Base-by-base conservation (phyloP, 2,113 vertebrate genomes). In the Fukomys damarensis region DNA sequence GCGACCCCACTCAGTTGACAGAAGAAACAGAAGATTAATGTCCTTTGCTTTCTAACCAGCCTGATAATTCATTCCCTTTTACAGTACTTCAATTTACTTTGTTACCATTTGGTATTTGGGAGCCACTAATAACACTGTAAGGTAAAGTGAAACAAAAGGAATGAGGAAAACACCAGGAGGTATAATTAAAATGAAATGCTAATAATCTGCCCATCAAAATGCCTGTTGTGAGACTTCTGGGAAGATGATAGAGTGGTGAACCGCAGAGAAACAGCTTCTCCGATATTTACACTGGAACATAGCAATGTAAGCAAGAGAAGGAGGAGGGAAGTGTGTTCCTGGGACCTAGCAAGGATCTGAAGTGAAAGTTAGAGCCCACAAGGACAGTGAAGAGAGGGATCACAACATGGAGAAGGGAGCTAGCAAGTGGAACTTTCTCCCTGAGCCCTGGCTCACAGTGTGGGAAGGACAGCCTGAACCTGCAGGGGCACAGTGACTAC, bases 201-300 rank as follows among this genome's bases (percentile, higher is more conserved):
- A 88, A 97, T 95, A 96, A 91, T 76, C 95, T 97, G 95, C 89
- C 86, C 93, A 86, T 97, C 97, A 94, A 72, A 96, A 95, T 82
- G 58, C 65, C 59, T 79, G 76, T 43, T 77, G 66, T 16, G 72
- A 46, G 14, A 46, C 41, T 46, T 76, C 41, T 43, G 6, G 43
- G 72, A 46, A 46, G 72, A 76, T 46, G 70, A 41, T 38, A 46
- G 26, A 76, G 28, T 76, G 41, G 24, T 46, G 41, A 76, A 24
- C 41, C 46, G 72, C 28, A 28, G 72, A 76, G 72, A 76, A 76
- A 76, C 46, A 46, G 24, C 26, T 26, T 76, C 72, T 76, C 41
- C 72, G 28, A 46, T 76, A 76, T 76, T 76, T 76, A 46, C 7
- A 5, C 38, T 76, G 41, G 72, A 76, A 76, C 28, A 43, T 5